Evolutionary conservation across 2,888 invertebrate genomes (phyloP), one percentile per base, ranked within the genome.

Genomic region (Taphrorychus bicolor): DNA sequence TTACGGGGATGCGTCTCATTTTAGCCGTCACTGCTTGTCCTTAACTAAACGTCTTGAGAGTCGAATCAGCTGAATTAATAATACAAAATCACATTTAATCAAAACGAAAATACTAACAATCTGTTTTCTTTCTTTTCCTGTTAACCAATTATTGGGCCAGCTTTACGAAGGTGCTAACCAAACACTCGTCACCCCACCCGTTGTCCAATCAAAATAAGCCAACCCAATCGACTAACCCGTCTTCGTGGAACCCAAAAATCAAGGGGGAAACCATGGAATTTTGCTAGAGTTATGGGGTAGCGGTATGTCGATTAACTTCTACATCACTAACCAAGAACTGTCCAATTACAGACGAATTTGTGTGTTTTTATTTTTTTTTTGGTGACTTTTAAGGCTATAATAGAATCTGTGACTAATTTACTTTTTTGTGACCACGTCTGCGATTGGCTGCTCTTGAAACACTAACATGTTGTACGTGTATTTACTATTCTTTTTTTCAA

Each of bases 111-210:
- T 80, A 82, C 82, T 82, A 82, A 82, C 82, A 81, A 66, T 70
- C 79, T 81, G 82, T 82, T 81, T 80, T 79, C 80, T 82, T 81
- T 81, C 80, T 81, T 82, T 82, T 82, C 81, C 81, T 82, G 81
- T 82, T 82, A 81, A 82, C 81, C 81, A 78, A 80, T 59, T 59
- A 70, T 80, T 81, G 81, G 80, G 80, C 81, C 81, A 81, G 80
- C 81, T 80, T 81, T 66, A 66, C 48, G 70, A 70, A 62, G 70
- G 70, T 90, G 90, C 89, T 90, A 90, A 89, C 88, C 77, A 78
- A 57, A 70, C 64, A 67, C 71, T 68, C 71, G 78, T 78, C 80
- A 80, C 80, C 62, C 54, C 65, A 58, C 65, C 69, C 69, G 59
- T 66, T 66, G 66, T 61, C 61, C 61, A 60, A 59, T 48, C 45